Conservation (phyloP, 2,888 invertebrate species). For the Apodemia duryi region DNA sequence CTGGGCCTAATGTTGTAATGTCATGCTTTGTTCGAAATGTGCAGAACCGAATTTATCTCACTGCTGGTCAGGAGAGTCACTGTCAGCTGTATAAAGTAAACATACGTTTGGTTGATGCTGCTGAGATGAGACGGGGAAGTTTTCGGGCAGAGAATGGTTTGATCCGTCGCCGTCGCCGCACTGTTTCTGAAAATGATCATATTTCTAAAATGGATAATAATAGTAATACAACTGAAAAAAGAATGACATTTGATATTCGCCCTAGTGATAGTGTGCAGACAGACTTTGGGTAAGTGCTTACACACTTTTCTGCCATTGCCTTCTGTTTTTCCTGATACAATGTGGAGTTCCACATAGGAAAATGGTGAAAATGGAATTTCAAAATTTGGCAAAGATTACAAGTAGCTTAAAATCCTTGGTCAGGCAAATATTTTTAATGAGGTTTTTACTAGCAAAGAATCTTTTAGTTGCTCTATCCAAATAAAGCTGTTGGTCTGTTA, state of each 20-base stretch:
- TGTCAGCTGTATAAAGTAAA: slow-evolving; percentile 90
- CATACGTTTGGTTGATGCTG: slow-evolving; percentile 76
- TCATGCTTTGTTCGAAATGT: slow-evolving; percentile 88
- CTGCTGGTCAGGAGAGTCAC: slow-evolving; percentile 95
- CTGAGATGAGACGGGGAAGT: slow-evolving; percentile 78
- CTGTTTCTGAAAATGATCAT: slow-evolving; percentile 76
- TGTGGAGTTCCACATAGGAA: too few relatives aligned
- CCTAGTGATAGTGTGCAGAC: slow-evolving; percentile 91
- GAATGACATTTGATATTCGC: slow-evolving; percentile 86
- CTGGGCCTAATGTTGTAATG: slow-evolving; percentile 94
- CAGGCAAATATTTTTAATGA: too few relatives aligned
- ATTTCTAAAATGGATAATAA: slow-evolving; percentile 66
- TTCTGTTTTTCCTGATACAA: neutral
- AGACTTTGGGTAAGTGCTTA: slow-evolving; percentile 82
- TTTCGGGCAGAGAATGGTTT: slow-evolving; percentile 73
- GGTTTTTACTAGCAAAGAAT: too few relatives aligned
- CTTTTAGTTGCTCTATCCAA: too few relatives aligned
- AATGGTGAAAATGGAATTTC: too few relatives aligned
- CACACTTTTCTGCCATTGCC: neutral
- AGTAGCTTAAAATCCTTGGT: too few relatives aligned
- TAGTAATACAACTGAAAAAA: slow-evolving; percentile 72
- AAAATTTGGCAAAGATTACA: too few relatives aligned
- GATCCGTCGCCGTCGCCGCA: slow-evolving; percentile 64
- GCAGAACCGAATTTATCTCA: slow-evolving; percentile 87
- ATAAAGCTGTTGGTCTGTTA: too few relatives aligned